phyloP scores from a whole-genome alignment of 2,888 invertebrate genomes.

The Meiosimyza decipiens region DNA sequence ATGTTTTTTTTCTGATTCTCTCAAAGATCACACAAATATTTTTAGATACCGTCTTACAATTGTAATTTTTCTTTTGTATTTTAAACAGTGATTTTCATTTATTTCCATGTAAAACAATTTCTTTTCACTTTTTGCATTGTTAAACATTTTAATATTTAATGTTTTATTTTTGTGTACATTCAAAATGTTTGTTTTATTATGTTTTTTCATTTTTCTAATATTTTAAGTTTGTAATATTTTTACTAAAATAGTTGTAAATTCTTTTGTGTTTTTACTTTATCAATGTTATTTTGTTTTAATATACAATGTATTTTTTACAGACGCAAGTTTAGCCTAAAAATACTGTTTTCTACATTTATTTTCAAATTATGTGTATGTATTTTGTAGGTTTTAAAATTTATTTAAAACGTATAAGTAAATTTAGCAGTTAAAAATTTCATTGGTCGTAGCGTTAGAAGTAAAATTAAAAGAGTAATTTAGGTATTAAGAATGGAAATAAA shows the following conservation, averaged over 20 bases:
- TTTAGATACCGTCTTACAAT: neutral
- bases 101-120: conserved; percentile 1
- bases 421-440: conserved; percentile 4
- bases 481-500: no score
- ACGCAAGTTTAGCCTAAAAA: conserved; percentile 6
- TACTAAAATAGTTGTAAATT: conserved; percentile 33
- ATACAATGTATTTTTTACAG: conserved; percentile 39
- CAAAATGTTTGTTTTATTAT: conserved; percentile 27
- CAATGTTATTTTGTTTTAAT: conserved; percentile 32
- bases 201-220: conserved; percentile 26
- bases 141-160: neutral
- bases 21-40: conserved; percentile 21
- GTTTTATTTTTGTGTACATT: conserved; percentile 44
- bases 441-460: conserved; percentile 15
- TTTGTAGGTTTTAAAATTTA: neutral
- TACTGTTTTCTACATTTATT: conserved; percentile 5
- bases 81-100: conserved; percentile 19
- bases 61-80: conserved; percentile 25
- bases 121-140: neutral
- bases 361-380: conserved; percentile 8
- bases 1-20: conserved; percentile 4
- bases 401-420: conserved; percentile 3
- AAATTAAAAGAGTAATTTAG: neutral
- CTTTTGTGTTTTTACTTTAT: conserved; percentile 18
- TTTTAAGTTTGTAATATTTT: conserved; percentile 18